Base-by-base conservation (phyloP, 2,113 vertebrate species). In the Tragelaphus imberbis region DNA sequence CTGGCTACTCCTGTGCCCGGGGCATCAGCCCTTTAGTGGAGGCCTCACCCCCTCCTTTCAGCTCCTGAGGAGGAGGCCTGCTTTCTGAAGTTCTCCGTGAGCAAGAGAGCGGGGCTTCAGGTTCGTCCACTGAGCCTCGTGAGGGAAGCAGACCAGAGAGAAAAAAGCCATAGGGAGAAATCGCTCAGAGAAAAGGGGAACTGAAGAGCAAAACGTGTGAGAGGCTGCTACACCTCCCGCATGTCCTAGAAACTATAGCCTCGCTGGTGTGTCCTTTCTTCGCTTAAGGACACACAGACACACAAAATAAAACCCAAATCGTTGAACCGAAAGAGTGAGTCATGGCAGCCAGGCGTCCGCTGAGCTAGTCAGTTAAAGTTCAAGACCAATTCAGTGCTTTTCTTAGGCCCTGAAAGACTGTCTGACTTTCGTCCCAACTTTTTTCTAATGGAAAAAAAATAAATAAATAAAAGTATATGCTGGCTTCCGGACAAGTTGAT, bases 241-340 rank as follows among this genome's bases (percentile, higher is more conserved):
- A 59, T 81, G 93, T 97, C 98, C 97, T 98, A 97, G 97, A 98
- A 98, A 98, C 98, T 97, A 96, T 14, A 98, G 96, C 61, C 81
- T 97, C 97, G 68, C 91, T 47, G 56, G 3, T 47, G 7, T 79
- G 89, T 30, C 89, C 92, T 91, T 96, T 91, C 93, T 98, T 98
- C 98, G 94, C 97, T 97, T 98, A 96, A 98, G 98, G 98, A 94
- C 84, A 97, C 98, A 88, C 93, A 94, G 77, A 91, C 86, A 84
- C 90, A 96, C 92, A 92, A 47, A 97, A 86, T 85, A 98, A 98
- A 97, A 98, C 96, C 85, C 94, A 97, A 89, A 98, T 97, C 96
- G 96, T 36, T 91, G 89, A 98, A 95, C 96, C 96, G 89, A 96
- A 97, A 98, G 97, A 97, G 96, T 98, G 98, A 98, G 93, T 98